A percentile compares a stretch with the other conserved stretches of the same genome.
Evolutionary conservation across 2,113 vertebrate genomes (phyloP).

Genomic region (Caretta caretta): DNA sequence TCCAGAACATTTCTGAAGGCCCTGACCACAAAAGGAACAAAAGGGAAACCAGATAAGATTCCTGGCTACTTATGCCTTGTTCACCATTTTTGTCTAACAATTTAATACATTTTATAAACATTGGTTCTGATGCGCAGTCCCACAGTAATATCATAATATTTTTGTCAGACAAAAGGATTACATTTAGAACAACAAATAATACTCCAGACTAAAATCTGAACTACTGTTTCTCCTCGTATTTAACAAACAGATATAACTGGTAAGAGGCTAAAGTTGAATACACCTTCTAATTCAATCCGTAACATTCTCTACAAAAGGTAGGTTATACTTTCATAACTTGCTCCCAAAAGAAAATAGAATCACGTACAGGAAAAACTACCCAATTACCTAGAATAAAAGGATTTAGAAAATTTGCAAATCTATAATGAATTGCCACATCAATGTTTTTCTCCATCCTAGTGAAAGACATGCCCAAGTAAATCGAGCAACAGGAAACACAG

Average conservation of each 20-base stretch:
- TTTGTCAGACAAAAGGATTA: background rate
- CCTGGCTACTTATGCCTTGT: background rate
- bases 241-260: background rate
- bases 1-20: background rate
- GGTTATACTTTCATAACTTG: background rate
- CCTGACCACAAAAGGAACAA: background rate
- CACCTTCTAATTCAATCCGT: background rate
- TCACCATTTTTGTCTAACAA: background rate
- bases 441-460: background rate
- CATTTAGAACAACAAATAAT: background rate
- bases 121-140: background rate
- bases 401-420: no score
- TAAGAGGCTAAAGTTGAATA: background rate
- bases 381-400: background rate
- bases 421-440: background rate
- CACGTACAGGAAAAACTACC: background rate
- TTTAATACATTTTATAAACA: background rate
- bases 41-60: background rate
- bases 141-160: background rate
- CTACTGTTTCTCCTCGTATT: background rate
- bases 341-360: background rate
- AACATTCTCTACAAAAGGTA: background rate
- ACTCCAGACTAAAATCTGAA: background rate
- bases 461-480: no score
- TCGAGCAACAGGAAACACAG: background rate